These are phyloP conservation scores for Indicator indicator DNA, from an alignment of 2,113 vertebrate species.

Conservation along the genomic window DNA sequence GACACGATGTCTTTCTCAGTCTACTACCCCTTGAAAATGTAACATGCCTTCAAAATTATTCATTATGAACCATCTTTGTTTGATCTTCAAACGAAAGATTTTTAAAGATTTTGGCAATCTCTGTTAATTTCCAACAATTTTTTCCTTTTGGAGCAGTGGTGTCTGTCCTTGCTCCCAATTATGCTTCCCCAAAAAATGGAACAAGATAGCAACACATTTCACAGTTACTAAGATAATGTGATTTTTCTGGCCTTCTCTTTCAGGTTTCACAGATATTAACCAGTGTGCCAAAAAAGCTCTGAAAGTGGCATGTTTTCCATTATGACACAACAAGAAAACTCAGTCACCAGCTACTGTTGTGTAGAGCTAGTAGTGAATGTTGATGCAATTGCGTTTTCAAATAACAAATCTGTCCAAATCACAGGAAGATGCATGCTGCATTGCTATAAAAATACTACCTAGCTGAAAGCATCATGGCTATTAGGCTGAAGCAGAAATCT, in stretches of 20 bases:
- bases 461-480: background rate
- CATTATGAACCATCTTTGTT: background rate
- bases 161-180: background rate
- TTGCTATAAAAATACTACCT: background rate
- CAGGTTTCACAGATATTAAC: background rate
- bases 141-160: background rate
- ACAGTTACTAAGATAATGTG: background rate
- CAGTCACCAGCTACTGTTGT: background rate
- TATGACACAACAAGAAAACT: background rate
- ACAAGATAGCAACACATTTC: background rate
- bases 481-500: background rate
- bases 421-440: no score
- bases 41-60: background rate
- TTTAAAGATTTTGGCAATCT: background rate
- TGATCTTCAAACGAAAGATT: background rate
- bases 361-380: background rate
- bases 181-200: no score
- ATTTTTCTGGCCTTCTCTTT: background rate
- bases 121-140: background rate
- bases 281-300: background rate
- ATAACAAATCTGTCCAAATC: background rate
- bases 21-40: background rate
- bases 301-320: background rate
- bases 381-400: background rate
- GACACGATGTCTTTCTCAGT: background rate